phyloP scores from a whole-genome alignment of 2,113 vertebrate genomes.

The Aldabrachelys gigantea region DNA sequence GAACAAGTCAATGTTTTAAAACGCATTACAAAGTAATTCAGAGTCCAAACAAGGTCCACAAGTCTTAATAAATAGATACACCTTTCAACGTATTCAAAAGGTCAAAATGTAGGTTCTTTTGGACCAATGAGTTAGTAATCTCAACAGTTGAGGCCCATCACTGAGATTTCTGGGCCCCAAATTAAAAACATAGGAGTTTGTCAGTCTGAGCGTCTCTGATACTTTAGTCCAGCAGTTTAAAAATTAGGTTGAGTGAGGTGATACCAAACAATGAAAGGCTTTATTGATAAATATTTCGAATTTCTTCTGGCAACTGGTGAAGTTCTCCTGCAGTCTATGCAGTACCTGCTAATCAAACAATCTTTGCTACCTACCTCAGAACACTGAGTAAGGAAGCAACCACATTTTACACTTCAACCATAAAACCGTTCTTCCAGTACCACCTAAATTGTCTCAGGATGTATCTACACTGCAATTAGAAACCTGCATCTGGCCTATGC shows the following conservation, averaged over 20 bases:
- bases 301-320: not conserved
- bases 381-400: not conserved
- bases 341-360: not conserved
- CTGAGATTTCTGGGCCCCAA: not conserved
- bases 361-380: not conserved
- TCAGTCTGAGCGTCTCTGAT: not conserved
- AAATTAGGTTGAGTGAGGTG: not conserved
- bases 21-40: not conserved
- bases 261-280: not conserved
- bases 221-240: not conserved
- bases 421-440: not conserved
- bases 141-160: not conserved
- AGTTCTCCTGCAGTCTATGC: not conserved
- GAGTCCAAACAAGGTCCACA: not conserved
- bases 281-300: not conserved
- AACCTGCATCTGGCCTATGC: not conserved
- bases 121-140: not conserved
- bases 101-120: not conserved
- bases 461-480: not conserved
- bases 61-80: not conserved
- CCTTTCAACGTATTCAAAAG: fast-evolving
- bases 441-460: not conserved
- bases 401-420: not conserved
- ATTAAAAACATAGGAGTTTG: not conserved
- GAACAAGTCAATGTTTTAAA: not conserved